phyloP scores from a whole-genome alignment of 2,888 invertebrate species.

The Oithona nana region DNA sequence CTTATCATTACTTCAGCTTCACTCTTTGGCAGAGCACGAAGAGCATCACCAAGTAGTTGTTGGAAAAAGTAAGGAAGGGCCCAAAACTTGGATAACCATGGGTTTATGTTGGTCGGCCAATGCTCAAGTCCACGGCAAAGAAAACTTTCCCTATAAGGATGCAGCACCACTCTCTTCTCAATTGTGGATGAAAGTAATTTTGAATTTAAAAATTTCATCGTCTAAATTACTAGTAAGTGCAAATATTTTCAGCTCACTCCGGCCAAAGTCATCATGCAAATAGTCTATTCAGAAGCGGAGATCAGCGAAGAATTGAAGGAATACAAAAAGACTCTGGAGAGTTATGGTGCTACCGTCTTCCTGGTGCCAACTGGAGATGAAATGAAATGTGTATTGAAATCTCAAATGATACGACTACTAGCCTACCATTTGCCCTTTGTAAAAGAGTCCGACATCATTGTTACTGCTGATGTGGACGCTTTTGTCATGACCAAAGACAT shows the following conservation, averaged over 20 bases:
- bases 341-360: conserved; percentile 1
- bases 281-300: conserved; percentile 4
- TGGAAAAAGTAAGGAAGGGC: neutral
- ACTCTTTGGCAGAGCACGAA: neutral
- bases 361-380: neutral
- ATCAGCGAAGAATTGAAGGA: neutral
- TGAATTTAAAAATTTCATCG: too few relatives aligned
- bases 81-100: conserved; percentile 10
- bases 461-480: conserved; percentile 14
- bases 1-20: neutral
- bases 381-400: conserved; percentile 12
- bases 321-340: conserved; percentile 4
- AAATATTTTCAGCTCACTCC: too few relatives aligned
- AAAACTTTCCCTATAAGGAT: conserved; percentile 14
- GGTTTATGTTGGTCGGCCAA: conserved; percentile 14
- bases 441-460: conserved; percentile 1
- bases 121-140: conserved; percentile 9
- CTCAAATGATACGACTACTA: conserved; percentile 8
- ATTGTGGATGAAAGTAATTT: conserved; percentile 11
- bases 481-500: conserved; percentile 14
- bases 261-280: conserved; percentile 12
- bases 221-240: too few relatives aligned
- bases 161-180: neutral
- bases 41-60: neutral
- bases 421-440: neutral